phyloP scores from a whole-genome alignment of 2,888 invertebrate species.

The Atethmia centrago region DNA sequence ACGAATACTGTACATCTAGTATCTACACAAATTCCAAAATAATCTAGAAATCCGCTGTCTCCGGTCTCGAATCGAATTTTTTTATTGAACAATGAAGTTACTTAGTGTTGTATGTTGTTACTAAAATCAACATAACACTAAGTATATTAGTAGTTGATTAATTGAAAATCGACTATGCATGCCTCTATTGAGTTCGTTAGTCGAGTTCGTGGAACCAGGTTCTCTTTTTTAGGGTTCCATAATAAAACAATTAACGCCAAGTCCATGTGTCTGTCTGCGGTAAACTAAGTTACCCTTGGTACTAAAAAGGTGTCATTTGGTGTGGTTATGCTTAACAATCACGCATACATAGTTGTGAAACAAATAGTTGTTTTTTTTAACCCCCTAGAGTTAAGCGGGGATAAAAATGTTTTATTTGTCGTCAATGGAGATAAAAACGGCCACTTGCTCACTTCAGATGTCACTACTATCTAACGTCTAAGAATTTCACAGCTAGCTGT shows the following conservation, averaged over 20 bases:
- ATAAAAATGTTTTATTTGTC: too few species aligned
- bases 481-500: too few species aligned
- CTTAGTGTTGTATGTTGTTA: slow-evolving; percentile 21
- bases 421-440: too few species aligned
- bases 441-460: too few species aligned
- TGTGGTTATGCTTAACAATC: background rate
- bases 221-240: background rate
- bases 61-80: slow-evolving; percentile 3
- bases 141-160: background rate
- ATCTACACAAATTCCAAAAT: slow-evolving; percentile 33
- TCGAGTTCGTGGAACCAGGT: background rate
- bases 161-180: background rate
- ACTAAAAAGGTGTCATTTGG: background rate
- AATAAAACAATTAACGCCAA: background rate
- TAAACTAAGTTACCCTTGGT: background rate
- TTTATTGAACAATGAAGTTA: background rate
- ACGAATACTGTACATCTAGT: slow-evolving; percentile 14
- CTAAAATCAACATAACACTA: background rate
- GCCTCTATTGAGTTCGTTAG: background rate
- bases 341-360: too few species aligned
- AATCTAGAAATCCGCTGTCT: slow-evolving; percentile 34
- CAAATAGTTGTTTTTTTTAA: too few species aligned
- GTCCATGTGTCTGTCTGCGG: background rate
- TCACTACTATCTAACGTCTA: too few species aligned
- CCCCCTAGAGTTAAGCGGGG: too few species aligned